These are phyloP conservation scores for Haemorhous mexicanus DNA, from an alignment of 2,113 vertebrate species.

Conservation along the genomic window DNA sequence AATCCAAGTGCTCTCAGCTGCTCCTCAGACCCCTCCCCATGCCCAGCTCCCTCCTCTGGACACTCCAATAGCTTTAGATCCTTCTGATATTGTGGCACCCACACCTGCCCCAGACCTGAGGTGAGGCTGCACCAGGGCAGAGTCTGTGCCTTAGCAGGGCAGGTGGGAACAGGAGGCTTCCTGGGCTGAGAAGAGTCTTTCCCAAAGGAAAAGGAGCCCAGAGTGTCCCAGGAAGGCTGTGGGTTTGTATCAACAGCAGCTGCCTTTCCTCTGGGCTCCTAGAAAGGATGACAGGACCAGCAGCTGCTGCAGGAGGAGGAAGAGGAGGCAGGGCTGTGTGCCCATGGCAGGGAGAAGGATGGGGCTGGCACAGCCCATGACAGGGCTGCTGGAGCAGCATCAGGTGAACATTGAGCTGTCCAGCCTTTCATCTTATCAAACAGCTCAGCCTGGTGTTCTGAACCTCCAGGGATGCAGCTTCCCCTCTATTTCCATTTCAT, in stretches of 20 bases:
- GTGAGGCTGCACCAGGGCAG: rapidly evolving
- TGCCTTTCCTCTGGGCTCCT: background rate
- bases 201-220: background rate
- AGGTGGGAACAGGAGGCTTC: background rate
- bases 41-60: background rate
- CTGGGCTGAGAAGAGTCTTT: background rate
- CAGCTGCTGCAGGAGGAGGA: background rate
- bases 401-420: background rate
- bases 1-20: background rate
- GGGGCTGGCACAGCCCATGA: background rate
- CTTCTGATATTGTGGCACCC: background rate
- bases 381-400: background rate
- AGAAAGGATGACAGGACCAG: background rate
- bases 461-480: background rate
- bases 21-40: background rate
- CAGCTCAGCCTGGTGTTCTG: background rate
- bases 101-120: background rate
- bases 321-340: background rate
- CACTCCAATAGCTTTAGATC: background rate
- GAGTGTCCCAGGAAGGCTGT: background rate
- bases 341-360: background rate
- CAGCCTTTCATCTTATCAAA: background rate
- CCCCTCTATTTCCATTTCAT: background rate
- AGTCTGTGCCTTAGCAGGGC: background rate
- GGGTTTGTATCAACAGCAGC: background rate